These are phyloP conservation scores for Cololabis saira DNA, from an alignment of 2,113 vertebrate species.

Conservation along the genomic window DNA sequence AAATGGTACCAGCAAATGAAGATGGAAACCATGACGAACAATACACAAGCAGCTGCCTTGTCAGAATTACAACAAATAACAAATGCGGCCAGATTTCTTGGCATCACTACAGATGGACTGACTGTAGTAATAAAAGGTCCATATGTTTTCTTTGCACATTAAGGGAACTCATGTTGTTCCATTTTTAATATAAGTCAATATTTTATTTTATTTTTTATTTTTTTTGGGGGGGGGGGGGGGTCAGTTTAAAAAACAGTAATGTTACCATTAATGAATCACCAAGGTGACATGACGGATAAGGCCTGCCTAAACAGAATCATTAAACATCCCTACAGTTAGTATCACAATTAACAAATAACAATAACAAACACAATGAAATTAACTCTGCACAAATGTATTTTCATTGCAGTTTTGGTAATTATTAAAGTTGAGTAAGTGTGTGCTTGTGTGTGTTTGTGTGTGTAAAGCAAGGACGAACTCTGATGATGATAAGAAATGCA, in stretches of 20 bases:
- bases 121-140: neutral
- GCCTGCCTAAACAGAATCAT: neutral
- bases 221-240: too few species aligned
- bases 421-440: neutral
- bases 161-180: too few species aligned
- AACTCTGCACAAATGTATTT: neutral
- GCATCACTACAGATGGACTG: neutral
- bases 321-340: neutral
- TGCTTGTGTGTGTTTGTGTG: too few species aligned
- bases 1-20: neutral
- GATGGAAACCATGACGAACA: neutral
- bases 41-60: neutral
- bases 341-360: neutral
- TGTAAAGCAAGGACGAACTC: neutral
- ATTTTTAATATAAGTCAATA: too few species aligned
- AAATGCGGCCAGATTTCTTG: neutral
- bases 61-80: neutral
- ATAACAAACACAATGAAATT: neutral
- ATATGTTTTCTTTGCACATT: neutral
- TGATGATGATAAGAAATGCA: conserved; percentile 1
- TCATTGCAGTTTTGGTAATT: neutral
- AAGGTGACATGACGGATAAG: neutral
- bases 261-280: neutral
- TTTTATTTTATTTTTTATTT: too few species aligned
- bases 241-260: too few species aligned